phyloP scores from a whole-genome alignment of 2,797 vertebrate species.

The Alcedo quadribrachys region DNA sequence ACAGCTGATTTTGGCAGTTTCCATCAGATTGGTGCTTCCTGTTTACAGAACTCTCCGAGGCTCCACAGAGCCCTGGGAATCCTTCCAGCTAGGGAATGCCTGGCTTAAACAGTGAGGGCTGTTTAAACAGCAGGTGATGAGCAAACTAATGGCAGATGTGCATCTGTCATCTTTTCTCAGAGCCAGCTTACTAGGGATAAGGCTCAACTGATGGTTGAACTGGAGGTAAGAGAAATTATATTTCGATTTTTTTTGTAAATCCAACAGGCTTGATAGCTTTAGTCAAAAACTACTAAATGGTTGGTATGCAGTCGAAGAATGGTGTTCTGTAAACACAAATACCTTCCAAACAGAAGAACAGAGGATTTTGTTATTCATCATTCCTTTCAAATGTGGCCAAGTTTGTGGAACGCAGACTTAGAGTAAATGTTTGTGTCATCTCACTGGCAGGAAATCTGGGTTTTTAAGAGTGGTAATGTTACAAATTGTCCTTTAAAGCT shows the following conservation, averaged over 20 bases:
- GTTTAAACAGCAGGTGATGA: slow-evolving; percentile 72
- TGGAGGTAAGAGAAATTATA: slow-evolving; percentile 45
- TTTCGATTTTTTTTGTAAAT: neutral
- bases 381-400: slow-evolving; percentile 72
- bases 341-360: slow-evolving; percentile 62
- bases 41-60: slow-evolving; percentile 53
- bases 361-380: slow-evolving; percentile 64
- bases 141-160: slow-evolving; percentile 64
- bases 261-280: neutral
- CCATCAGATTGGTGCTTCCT: slow-evolving; percentile 57
- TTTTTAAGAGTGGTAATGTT: slow-evolving; percentile 47
- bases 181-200: slow-evolving; percentile 19
- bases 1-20: slow-evolving; percentile 62
- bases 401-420: slow-evolving; percentile 61
- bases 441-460: slow-evolving; percentile 52
- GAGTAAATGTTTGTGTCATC: slow-evolving; percentile 74
- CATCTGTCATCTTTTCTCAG: slow-evolving; percentile 39
- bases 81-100: slow-evolving; percentile 62
- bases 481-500: slow-evolving; percentile 43
- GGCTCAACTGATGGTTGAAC: slow-evolving; percentile 9
- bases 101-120: slow-evolving; percentile 54
- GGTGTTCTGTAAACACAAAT: slow-evolving; percentile 57
- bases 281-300: neutral
- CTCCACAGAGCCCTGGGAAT: slow-evolving; percentile 39
- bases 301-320: slow-evolving; percentile 3